Evolutionary conservation across 1,140 invertebrate species (phyloP).

Genomic region (Cyclargus thomasi): DNA sequence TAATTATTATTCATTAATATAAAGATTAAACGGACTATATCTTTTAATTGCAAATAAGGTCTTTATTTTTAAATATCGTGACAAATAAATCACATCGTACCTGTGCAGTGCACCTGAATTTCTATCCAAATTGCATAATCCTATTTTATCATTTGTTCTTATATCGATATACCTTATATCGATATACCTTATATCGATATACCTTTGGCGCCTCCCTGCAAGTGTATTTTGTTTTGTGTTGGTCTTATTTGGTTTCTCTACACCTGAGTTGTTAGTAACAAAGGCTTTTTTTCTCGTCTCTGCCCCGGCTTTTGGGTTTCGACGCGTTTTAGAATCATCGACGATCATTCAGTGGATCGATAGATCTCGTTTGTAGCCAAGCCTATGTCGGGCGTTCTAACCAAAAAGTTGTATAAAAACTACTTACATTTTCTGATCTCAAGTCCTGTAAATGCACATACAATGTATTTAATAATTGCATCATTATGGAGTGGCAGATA

Average conservation of each 20-base stretch:
- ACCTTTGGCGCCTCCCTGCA: constrained; percentile 38
- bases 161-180: no score
- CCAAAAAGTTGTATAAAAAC: background rate
- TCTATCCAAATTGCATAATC: no score
- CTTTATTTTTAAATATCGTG: background rate
- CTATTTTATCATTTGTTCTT: no score
- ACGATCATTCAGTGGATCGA: constrained; percentile 47
- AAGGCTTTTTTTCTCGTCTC: constrained; percentile 55
- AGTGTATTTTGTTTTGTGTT: constrained; percentile 34
- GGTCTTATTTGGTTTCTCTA: constrained; percentile 56
- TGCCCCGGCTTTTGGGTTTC: constrained; percentile 48
- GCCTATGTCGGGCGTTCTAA: background rate
- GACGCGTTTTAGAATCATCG: constrained; percentile 34
- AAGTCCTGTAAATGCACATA: background rate
- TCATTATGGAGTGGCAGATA: background rate
- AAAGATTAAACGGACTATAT: no score
- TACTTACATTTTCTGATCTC: no score
- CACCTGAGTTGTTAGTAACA: constrained; percentile 64
- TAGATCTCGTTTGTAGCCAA: constrained; percentile 22
- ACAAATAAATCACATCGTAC: background rate
- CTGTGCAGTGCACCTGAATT: constrained; percentile 2
- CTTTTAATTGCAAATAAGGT: no score
- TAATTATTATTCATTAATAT: no score
- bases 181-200: constrained; percentile 44
- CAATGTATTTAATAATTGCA: background rate